Conservation (phyloP, 1,140 invertebrate genomes). For the Leguminivora glycinivorella region DNA sequence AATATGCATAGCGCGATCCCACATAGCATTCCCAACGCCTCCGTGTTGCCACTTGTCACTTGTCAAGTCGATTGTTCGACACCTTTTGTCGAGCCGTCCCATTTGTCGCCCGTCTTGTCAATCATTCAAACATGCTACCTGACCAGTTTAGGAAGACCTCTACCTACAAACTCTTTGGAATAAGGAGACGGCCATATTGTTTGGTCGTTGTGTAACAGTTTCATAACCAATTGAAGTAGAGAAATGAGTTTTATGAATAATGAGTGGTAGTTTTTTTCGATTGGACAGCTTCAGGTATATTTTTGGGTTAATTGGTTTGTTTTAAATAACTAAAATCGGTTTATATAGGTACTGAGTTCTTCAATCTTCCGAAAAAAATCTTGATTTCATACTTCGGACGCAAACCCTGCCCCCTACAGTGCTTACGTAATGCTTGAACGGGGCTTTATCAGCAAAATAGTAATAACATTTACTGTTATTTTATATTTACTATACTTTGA, state of each 20-base stretch:
- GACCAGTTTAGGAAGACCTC: conserved; percentile 29
- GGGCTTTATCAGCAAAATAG: no score
- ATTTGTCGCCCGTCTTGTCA: conserved; percentile 38
- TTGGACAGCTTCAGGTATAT: background rate
- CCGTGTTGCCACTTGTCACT: conserved; percentile 30
- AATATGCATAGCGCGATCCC: conserved; percentile 1
- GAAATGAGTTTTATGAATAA: conserved; percentile 15
- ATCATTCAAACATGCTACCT: conserved; percentile 33
- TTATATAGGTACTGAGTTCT: no score
- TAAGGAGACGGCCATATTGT: background rate
- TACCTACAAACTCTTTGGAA: background rate
- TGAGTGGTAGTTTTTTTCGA: background rate
- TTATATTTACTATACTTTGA: no score
- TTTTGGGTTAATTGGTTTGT: background rate
- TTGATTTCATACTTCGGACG: no score
- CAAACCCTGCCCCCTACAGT: no score
- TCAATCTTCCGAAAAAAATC: no score
- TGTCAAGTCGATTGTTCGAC: conserved; percentile 34
- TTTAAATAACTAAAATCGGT: no score
- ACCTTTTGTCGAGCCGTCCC: conserved; percentile 34
- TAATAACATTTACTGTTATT: no score
- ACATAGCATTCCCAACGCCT: conserved; percentile 31
- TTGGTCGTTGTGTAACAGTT: background rate
- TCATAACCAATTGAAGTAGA: background rate
- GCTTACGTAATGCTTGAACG: no score